Evolutionary conservation across 2,888 invertebrate genomes (phyloP).

Genomic region (Phanerotoma sp.): DNA sequence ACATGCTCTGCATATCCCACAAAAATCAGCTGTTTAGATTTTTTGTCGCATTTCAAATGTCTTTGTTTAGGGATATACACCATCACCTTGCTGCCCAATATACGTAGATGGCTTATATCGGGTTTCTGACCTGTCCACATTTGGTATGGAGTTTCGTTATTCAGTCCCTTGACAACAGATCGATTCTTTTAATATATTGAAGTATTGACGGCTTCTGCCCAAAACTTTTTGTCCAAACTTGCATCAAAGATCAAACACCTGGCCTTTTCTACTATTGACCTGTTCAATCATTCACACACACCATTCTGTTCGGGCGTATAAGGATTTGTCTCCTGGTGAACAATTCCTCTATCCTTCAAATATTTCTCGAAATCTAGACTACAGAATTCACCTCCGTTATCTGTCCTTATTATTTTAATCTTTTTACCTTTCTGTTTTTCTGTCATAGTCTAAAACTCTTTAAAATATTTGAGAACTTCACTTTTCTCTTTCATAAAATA

Average conservation of each 20-base stretch:
- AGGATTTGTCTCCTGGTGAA: constrained; percentile 22
- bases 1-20: neutral
- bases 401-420: constrained; percentile 37
- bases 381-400: constrained; percentile 37
- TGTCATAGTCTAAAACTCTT: constrained; percentile 37
- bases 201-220: constrained; percentile 42
- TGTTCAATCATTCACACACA: constrained; percentile 39
- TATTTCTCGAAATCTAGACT: constrained; percentile 9
- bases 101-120: constrained; percentile 19
- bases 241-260: constrained; percentile 45
- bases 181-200: constrained; percentile 39
- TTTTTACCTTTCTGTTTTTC: constrained; percentile 38
- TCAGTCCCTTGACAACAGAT: constrained; percentile 33
- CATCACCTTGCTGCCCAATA: constrained; percentile 25
- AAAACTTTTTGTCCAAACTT: constrained; percentile 44
- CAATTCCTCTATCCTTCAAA: constrained; percentile 20
- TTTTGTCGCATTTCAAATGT: neutral
- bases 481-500: constrained; percentile 38
- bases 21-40: neutral
- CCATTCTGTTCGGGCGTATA: constrained; percentile 44
- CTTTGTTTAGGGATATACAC: constrained; percentile 14
- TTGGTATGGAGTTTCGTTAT: constrained; percentile 25
- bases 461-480: constrained; percentile 40
- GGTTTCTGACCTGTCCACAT: constrained; percentile 20
- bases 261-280: constrained; percentile 48